Evolutionary conservation across 35 echinoderm and acorn worm species (phyloP).

Genomic region (Ophiothrix spiculata): DNA sequence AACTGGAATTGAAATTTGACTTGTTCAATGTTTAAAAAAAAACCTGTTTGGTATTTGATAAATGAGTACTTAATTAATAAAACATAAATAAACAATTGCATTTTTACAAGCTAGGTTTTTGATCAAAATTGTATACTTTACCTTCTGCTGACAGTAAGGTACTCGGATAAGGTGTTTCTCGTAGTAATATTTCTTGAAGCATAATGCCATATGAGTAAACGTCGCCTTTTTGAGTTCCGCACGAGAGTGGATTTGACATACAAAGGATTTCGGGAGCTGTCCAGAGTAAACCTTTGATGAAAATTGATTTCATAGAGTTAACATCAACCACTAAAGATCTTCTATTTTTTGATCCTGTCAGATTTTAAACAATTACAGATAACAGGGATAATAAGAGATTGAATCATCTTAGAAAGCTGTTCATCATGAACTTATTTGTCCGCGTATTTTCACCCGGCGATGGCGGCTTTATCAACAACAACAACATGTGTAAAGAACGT

Average conservation of each 20-base stretch:
- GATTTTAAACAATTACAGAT: neutral
- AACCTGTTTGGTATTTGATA: neutral
- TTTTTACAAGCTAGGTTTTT: too few relatives aligned
- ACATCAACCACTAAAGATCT: neutral
- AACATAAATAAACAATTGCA: neutral
- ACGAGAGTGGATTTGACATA: neutral
- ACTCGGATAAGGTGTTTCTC: conserved; percentile 37
- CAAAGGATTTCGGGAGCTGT: conserved; percentile 28
- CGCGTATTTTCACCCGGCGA: too few relatives aligned
- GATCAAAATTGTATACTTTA: too few relatives aligned
- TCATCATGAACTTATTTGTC: too few relatives aligned
- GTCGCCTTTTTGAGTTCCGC: conserved; percentile 36
- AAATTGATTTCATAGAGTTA: neutral
- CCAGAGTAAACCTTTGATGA: neutral
- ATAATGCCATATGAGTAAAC: conserved; percentile 51
- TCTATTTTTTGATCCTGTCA: neutral
- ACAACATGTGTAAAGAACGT: too few relatives aligned
- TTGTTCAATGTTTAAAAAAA: neutral
- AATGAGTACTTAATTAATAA: neutral
- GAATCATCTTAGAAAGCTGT: too few relatives aligned
- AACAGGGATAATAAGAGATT: neutral
- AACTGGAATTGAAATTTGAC: neutral
- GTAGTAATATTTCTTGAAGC: conserved; percentile 44
- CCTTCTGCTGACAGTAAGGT: conserved; percentile 28
- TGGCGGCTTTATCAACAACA: too few relatives aligned